A percentile compares a stretch with the other conserved stretches of the same genome.
These are phyloP conservation scores for Pygathrix nemaeus DNA, from an alignment of 2,113 vertebrate genomes.

Conservation along the genomic window DNA sequence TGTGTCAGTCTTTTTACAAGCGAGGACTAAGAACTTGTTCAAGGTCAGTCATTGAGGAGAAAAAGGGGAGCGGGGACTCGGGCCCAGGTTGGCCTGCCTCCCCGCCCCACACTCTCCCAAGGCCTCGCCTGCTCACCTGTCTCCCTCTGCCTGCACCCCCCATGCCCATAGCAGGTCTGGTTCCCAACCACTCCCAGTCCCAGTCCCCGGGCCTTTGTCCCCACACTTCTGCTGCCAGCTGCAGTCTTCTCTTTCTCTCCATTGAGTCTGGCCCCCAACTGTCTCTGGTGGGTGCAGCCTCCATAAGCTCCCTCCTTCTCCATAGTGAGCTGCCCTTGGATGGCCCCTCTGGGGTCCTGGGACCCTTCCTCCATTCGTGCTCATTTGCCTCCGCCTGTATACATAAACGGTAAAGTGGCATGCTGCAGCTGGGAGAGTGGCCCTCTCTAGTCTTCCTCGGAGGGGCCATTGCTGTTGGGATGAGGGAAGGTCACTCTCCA, in stretches of 20 bases:
- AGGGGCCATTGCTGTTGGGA: background rate
- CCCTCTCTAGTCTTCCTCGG: background rate
- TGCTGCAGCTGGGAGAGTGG: background rate
- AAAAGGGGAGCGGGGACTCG: background rate
- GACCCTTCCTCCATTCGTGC: too few relatives aligned
- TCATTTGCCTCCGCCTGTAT: rapidly evolving
- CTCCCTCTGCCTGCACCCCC: background rate
- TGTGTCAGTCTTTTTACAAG: background rate
- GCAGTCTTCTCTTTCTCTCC: too few relatives aligned
- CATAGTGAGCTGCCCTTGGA: background rate
- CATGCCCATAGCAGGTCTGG: background rate
- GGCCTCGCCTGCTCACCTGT: background rate
- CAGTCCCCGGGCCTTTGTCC: too few relatives aligned
- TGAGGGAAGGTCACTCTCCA: background rate
- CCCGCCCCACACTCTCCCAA: rapidly evolving
- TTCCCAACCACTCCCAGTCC: background rate
- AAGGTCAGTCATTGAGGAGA: background rate
- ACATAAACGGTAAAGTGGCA: rapidly evolving
- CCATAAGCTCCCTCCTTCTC: background rate
- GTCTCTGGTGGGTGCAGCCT: background rate
- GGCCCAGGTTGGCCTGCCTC: background rate
- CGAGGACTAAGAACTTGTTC: background rate
- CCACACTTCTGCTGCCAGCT: background rate
- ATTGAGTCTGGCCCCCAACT: background rate
- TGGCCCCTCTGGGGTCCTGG: background rate